Conservation (phyloP, 1,140 invertebrate species). For the Asobara japonica region DNA sequence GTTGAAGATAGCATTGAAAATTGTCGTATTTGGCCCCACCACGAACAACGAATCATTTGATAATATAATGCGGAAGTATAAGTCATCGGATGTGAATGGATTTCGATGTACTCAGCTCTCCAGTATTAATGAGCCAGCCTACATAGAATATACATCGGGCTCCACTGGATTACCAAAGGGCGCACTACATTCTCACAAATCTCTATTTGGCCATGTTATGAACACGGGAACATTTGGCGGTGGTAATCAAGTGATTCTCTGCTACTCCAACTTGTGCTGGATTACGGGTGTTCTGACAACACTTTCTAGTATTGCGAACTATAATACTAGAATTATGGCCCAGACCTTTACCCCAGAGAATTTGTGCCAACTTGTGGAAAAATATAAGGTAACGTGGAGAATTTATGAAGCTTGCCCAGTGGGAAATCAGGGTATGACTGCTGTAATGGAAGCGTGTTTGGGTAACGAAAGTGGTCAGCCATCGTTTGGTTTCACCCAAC, state of each 20-base stretch:
- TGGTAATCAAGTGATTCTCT: slow-evolving; percentile 11
- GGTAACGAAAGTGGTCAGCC: no score
- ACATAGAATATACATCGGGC: slow-evolving; percentile 54
- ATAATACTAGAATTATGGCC: background rate
- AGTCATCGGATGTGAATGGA: slow-evolving; percentile 34
- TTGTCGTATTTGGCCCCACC: slow-evolving; percentile 50
- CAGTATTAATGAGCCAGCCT: slow-evolving; percentile 41
- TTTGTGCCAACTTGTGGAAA: slow-evolving; percentile 30
- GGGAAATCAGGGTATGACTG: background rate
- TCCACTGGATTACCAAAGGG: slow-evolving; percentile 56
- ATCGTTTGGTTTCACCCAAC: no score
- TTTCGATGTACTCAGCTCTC: slow-evolving; percentile 41
- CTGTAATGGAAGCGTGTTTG: no score
- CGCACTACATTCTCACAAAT: slow-evolving; percentile 42
- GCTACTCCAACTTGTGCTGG: slow-evolving; percentile 47
- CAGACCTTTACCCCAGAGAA: slow-evolving; percentile 2
- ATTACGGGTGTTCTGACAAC: slow-evolving; percentile 35
- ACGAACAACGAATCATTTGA: slow-evolving; percentile 38
- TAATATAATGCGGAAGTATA: slow-evolving; percentile 36
- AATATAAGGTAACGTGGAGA: slow-evolving; percentile 39
- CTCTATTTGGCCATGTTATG: slow-evolving; percentile 19
- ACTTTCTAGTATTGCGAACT: background rate
- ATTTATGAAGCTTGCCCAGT: background rate
- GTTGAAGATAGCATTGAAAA: slow-evolving; percentile 36
- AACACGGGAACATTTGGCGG: background rate